phyloP scores from a whole-genome alignment of 2,797 vertebrate genomes.

The Fringilla coelebs region DNA sequence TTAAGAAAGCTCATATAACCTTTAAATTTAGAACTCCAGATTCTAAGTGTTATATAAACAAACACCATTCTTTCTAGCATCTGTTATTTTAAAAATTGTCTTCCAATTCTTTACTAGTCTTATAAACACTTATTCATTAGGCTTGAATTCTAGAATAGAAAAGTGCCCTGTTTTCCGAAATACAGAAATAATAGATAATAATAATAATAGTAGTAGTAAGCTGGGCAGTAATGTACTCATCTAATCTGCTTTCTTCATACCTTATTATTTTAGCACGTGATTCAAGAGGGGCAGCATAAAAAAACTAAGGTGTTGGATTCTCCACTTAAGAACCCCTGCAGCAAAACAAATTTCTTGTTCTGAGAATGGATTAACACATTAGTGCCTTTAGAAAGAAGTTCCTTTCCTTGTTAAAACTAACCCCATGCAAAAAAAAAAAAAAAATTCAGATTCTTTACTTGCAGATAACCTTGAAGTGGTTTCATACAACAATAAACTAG shows the following conservation, averaged over 20 bases:
- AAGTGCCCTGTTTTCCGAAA: background rate
- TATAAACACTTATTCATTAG: background rate
- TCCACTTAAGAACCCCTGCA: background rate
- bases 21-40: background rate
- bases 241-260: background rate
- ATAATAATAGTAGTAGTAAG: background rate
- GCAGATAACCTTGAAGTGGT: background rate
- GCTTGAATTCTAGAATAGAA: background rate
- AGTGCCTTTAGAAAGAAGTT: background rate
- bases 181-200: background rate
- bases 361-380: background rate
- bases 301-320: background rate
- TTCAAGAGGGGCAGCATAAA: background rate
- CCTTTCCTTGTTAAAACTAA: background rate
- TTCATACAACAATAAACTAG: background rate
- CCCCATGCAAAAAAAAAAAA: fast-evolving
- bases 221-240: background rate
- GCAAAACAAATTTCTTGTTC: background rate
- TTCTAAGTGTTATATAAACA: background rate
- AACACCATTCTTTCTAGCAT: background rate
- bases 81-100: background rate
- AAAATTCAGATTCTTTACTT: background rate
- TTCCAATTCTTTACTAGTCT: background rate
- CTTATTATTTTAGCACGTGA: background rate
- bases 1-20: background rate